Percentiles rank a stretch among this genome's conserved stretches.
phyloP scores from a whole-genome alignment of 2,888 invertebrate species.

The Platycnemis pennipes region DNA sequence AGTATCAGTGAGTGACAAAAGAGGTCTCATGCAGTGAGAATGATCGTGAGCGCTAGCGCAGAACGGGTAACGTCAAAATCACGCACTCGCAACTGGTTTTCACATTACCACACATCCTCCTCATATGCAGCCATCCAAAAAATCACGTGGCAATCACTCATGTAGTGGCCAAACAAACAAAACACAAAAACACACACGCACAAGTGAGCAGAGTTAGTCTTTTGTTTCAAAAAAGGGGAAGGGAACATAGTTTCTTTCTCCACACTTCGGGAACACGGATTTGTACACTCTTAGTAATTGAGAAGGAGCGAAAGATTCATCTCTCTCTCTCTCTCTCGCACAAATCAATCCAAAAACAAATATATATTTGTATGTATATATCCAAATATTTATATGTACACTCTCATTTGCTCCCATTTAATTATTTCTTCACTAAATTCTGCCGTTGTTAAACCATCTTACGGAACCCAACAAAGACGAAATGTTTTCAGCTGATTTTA shows the following conservation, averaged over 20 bases:
- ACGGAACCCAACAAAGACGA: constrained; percentile 33
- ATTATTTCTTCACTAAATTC: constrained; percentile 40
- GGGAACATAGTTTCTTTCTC: constrained; percentile 46
- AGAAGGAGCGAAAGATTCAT: constrained; percentile 54
- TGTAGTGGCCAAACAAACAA: constrained; percentile 13
- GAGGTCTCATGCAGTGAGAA: background rate
- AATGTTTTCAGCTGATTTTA: background rate
- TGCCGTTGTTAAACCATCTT: constrained; percentile 64
- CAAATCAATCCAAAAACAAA: constrained; percentile 65
- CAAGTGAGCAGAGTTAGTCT: constrained; percentile 58
- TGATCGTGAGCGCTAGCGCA: background rate
- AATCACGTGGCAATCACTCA: constrained; percentile 36
- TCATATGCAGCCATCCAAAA: constrained; percentile 32
- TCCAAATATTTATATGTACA: constrained; percentile 57
- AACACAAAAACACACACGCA: constrained; percentile 60
- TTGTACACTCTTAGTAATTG: constrained; percentile 63
- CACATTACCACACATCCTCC: background rate
- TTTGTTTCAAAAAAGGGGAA: constrained; percentile 41
- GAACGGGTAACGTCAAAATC: constrained; percentile 14
- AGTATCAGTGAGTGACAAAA: background rate
- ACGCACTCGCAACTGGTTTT: constrained; percentile 6
- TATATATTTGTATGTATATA: constrained; percentile 63
- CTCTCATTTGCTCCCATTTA: constrained; percentile 61
- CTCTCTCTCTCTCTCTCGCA: constrained; percentile 26
- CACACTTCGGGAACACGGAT: constrained; percentile 45